phyloP scores from a whole-genome alignment of 2,797 vertebrate genomes.

The Meda fulgida region DNA sequence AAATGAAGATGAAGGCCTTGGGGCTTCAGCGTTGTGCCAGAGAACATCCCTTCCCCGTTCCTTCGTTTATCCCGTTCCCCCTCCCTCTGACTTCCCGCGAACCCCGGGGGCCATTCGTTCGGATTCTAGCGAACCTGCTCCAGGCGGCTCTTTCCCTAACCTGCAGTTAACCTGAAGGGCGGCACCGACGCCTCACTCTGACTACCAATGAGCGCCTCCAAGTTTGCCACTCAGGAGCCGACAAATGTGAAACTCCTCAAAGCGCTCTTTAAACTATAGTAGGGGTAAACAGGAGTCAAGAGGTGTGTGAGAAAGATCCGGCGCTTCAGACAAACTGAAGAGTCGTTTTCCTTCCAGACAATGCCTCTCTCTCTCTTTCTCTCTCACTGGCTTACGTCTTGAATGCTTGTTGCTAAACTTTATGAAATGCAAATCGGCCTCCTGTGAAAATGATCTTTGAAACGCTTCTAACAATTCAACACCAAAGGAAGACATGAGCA shows the following conservation, averaged over 20 bases:
- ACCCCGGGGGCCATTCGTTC: slow-evolving; percentile 50
- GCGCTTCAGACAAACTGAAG: slow-evolving; percentile 18
- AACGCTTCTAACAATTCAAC: slow-evolving; percentile 42
- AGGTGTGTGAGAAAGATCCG: slow-evolving; percentile 32
- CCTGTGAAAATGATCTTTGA: slow-evolving; percentile 73
- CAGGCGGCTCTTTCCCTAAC: slow-evolving; percentile 59
- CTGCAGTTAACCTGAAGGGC: slow-evolving; percentile 60
- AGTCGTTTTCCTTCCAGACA: slow-evolving; percentile 64
- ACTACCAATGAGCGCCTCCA: slow-evolving; percentile 49
- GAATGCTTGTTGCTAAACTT: slow-evolving; percentile 75
- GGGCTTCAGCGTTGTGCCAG: slow-evolving; percentile 53
- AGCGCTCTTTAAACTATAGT: slow-evolving; percentile 62
- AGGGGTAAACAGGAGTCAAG: slow-evolving; percentile 31
- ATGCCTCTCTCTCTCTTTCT: slow-evolving; percentile 58
- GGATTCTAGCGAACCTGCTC: slow-evolving; percentile 53
- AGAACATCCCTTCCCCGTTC: slow-evolving; percentile 48
- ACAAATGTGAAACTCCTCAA: slow-evolving; percentile 60
- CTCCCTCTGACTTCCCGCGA: slow-evolving; percentile 28
- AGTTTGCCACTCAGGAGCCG: slow-evolving; percentile 67
- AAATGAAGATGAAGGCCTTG: slow-evolving; percentile 62
- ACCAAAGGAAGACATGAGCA: slow-evolving; percentile 46
- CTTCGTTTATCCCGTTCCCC: neutral
- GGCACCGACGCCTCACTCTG: slow-evolving; percentile 46
- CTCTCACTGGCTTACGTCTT: slow-evolving; percentile 49
- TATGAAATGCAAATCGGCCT: slow-evolving; percentile 80